Conservation (phyloP, 2,113 vertebrate genomes). For the Mellivora capensis region DNA sequence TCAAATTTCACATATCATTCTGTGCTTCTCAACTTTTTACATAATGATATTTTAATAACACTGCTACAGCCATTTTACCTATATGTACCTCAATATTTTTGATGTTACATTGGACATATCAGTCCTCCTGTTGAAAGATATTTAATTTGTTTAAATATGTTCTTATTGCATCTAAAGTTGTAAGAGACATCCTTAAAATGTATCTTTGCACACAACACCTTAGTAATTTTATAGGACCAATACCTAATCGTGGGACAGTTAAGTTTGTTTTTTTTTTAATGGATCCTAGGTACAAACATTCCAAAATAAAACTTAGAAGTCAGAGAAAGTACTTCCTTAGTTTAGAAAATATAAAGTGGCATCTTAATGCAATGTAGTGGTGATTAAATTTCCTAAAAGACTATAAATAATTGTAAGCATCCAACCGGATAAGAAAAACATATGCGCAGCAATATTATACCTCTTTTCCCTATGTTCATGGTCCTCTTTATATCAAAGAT, state of each 20-base stretch:
- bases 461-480: background rate
- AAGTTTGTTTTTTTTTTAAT: background rate
- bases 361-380: background rate
- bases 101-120: background rate
- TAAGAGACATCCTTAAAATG: background rate
- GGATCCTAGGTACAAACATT: background rate
- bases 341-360: background rate
- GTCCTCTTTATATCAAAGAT: background rate
- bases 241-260: background rate
- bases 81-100: background rate
- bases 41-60: background rate
- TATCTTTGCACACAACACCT: background rate
- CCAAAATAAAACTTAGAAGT: background rate
- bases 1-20: background rate
- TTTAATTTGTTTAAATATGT: background rate
- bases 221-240: background rate
- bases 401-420: background rate
- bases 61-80: background rate
- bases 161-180: background rate
- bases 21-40: background rate
- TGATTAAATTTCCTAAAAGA: background rate
- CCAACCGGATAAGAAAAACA: background rate
- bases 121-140: background rate
- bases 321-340: background rate
- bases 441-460: background rate